phyloP scores from a whole-genome alignment of 1,140 invertebrate species.

The Microplitis demolitor region DNA sequence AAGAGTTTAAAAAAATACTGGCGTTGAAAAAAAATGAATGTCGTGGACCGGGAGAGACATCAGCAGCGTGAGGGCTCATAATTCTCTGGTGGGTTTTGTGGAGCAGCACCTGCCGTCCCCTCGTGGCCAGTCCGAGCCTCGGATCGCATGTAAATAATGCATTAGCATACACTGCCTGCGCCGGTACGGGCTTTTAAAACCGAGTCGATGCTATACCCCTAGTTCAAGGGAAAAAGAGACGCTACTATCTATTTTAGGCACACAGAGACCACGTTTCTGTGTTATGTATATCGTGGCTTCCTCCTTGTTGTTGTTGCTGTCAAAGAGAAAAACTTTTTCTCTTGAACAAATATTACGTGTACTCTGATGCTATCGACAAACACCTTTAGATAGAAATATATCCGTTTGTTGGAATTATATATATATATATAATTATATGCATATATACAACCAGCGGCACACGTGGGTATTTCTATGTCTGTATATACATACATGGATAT shows the following conservation, averaged over 20 bases:
- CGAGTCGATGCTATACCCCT: neutral
- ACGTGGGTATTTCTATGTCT: too few species aligned
- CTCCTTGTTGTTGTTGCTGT: neutral
- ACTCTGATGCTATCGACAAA: too few species aligned
- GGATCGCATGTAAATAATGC: slow-evolving; percentile 29
- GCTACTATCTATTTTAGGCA: too few species aligned
- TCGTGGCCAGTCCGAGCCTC: slow-evolving; percentile 17
- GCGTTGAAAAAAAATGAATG: neutral
- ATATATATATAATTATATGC: too few species aligned
- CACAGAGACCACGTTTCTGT: too few species aligned
- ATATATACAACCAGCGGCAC: too few species aligned
- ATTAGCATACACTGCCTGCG: slow-evolving; percentile 18
- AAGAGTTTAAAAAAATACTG: neutral
- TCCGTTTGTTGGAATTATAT: too few species aligned
- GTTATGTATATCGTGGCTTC: too few species aligned
- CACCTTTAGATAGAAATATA: too few species aligned
- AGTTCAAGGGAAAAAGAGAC: neutral
- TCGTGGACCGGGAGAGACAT: neutral
- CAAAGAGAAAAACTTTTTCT: neutral
- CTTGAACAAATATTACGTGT: too few species aligned
- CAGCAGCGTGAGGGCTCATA: neutral
- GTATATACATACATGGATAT: too few species aligned
- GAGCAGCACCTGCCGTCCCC: slow-evolving; percentile 20
- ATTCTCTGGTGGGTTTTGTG: neutral
- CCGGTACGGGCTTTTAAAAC: slow-evolving; percentile 8